Percentiles rank a stretch among this genome's conserved stretches.
These are phyloP conservation scores for Pheosia tremula DNA, from an alignment of 2,888 invertebrate species.

Conservation along the genomic window DNA sequence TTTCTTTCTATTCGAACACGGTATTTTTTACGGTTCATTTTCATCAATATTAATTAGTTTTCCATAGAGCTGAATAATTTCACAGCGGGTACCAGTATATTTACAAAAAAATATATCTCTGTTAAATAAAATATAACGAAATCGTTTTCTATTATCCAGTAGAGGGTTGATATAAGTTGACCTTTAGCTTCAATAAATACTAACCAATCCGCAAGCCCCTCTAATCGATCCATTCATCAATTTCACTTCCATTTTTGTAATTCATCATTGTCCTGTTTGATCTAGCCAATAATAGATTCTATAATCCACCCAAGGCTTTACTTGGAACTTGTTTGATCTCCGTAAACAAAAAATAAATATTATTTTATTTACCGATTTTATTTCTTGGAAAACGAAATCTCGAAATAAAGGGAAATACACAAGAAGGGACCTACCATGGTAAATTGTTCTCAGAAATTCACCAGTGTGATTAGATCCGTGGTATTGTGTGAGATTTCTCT, in stretches of 20 bases:
- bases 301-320: not conserved
- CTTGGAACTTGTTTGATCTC: not conserved
- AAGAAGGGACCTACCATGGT: constrained; percentile 21
- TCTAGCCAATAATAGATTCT: not conserved
- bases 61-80: no score
- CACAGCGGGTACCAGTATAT: no score
- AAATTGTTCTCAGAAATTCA: constrained; percentile 29
- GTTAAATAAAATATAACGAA: no score
- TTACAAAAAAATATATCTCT: no score
- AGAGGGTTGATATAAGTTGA: no score
- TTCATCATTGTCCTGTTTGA: constrained; percentile 2
- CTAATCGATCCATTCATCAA: not conserved
- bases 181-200: not conserved
- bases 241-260: not conserved
- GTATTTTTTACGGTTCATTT: no score
- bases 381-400: not conserved
- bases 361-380: not conserved
- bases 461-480: constrained; percentile 25
- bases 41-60: no score
- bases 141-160: no score
- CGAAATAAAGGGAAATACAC: constrained; percentile 11
- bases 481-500: constrained; percentile 16
- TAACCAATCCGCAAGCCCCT: not conserved
- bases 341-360: constrained; percentile 3
- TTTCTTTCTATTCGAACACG: no score